Percentiles rank a stretch among this genome's conserved stretches.
Evolutionary conservation across 2,797 vertebrate genomes (phyloP).

Genomic region (Danio kyathit): DNA sequence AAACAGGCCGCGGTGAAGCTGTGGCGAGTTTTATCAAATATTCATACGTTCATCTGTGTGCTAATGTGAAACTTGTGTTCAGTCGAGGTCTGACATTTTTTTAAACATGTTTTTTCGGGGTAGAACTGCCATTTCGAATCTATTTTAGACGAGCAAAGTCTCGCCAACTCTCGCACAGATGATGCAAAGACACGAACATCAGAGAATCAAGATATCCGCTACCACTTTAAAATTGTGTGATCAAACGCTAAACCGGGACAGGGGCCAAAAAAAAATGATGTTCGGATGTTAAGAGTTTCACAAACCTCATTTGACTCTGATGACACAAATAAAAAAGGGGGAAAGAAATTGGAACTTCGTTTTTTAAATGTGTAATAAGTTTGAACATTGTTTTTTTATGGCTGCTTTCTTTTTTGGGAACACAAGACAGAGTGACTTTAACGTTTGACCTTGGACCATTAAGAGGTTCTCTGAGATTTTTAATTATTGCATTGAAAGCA

Average conservation of each 20-base stretch:
- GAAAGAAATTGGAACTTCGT: not conserved
- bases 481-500: no score
- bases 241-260: not conserved
- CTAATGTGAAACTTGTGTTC: conserved; percentile 68
- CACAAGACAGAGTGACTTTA: no score
- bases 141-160: conserved; percentile 56
- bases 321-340: not conserved
- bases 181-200: conserved; percentile 25
- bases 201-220: conserved; percentile 53
- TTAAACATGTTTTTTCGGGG: conserved; percentile 56
- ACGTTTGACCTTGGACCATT: no score
- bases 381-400: not conserved
- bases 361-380: conserved; percentile 8
- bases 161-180: conserved; percentile 52
- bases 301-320: conserved; percentile 18
- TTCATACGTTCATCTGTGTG: conserved; percentile 59
- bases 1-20: conserved; percentile 8
- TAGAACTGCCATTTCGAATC: conserved; percentile 64
- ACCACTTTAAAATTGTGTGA: conserved; percentile 26
- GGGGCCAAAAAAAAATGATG: not conserved
- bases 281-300: conserved; percentile 19
- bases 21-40: conserved; percentile 63
- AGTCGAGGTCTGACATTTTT: conserved; percentile 61
- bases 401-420: not conserved
- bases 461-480: no score